Conservation (phyloP, 2,113 vertebrate genomes). For the Maccullochella peelii region DNA sequence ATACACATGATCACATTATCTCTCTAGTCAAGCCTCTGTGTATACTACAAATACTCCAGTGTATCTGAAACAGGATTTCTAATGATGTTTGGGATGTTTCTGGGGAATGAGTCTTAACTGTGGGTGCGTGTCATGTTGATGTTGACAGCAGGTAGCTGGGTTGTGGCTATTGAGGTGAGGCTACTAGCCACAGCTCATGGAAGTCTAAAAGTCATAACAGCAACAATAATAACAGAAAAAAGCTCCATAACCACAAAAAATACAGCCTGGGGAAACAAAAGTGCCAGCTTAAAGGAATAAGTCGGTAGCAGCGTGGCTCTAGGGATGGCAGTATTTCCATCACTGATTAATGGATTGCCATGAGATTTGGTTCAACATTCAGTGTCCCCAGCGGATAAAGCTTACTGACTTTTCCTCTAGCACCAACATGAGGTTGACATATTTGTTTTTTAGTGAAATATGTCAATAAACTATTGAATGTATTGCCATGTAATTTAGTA, state of each 20-base stretch:
- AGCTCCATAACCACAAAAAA: too few species aligned
- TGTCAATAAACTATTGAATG: background rate
- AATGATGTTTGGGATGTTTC: background rate
- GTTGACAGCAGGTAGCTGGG: background rate
- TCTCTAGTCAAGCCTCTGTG: background rate
- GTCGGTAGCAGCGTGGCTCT: background rate
- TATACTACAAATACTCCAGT: background rate
- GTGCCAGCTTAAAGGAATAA: too few species aligned
- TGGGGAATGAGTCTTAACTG: background rate
- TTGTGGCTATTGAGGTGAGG: background rate
- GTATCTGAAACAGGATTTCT: background rate
- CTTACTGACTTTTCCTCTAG: background rate
- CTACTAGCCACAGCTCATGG: background rate
- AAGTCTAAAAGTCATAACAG: background rate
- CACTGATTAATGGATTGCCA: background rate
- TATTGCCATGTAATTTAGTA: background rate
- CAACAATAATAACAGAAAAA: background rate
- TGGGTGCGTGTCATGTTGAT: background rate
- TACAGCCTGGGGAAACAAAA: too few species aligned
- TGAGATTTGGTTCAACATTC: background rate
- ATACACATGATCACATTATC: background rate
- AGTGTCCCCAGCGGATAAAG: background rate
- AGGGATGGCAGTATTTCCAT: background rate
- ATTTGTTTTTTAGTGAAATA: background rate
- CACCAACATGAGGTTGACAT: background rate